Conservation (phyloP, 2,888 invertebrate genomes). For the Apamea monoglypha region DNA sequence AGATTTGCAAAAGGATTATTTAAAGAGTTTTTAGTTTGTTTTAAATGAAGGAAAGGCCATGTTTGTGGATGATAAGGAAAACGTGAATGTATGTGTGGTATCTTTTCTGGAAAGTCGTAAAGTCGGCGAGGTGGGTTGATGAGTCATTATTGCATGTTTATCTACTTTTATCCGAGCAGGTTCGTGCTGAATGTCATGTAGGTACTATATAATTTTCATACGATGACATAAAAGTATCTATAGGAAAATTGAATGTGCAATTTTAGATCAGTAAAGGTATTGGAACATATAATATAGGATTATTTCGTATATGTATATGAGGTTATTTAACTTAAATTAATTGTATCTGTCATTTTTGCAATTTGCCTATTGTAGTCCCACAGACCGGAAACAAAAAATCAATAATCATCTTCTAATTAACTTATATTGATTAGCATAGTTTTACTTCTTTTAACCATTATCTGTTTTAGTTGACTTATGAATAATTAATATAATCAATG, state of each 20-base stretch:
- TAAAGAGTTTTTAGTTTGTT: slow-evolving; percentile 53
- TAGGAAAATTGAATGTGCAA: too few species aligned
- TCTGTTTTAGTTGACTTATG: neutral
- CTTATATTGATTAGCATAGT: neutral
- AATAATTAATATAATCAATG: slow-evolving; percentile 9
- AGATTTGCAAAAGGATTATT: slow-evolving; percentile 52
- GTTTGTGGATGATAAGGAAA: slow-evolving; percentile 38
- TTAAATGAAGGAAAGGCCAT: slow-evolving; percentile 43
- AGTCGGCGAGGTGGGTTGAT: slow-evolving; percentile 32
- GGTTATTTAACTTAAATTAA: too few species aligned
- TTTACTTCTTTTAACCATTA: neutral
- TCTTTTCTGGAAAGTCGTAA: slow-evolving; percentile 53
- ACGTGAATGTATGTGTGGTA: slow-evolving; percentile 21
- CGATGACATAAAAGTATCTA: neutral
- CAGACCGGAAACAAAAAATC: neutral
- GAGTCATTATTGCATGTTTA: slow-evolving; percentile 29
- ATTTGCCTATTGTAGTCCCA: neutral
- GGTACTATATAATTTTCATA: neutral
- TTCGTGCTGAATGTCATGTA: slow-evolving; percentile 17
- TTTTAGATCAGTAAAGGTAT: neutral
- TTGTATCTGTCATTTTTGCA: neutral
- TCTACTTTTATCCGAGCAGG: neutral
- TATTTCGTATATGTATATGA: neutral
- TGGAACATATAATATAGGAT: neutral
- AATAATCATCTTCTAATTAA: neutral